phyloP scores from a whole-genome alignment of 2,113 vertebrate species.

The Onychorhynchus coronatus region DNA sequence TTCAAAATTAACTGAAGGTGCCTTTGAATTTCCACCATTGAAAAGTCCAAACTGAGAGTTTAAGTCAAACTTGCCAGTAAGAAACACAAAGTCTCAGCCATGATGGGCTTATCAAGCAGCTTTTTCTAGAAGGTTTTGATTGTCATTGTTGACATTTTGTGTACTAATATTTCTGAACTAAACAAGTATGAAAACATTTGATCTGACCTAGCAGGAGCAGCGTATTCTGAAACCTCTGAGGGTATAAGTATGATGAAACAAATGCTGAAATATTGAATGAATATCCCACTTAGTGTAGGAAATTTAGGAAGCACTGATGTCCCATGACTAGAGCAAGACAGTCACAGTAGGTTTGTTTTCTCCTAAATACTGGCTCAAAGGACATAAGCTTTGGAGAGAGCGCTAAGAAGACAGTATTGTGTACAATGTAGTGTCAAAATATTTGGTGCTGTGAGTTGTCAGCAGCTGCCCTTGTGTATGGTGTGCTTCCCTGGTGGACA shows the following conservation, averaged over 20 bases:
- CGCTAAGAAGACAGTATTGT: background rate
- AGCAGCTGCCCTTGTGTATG: background rate
- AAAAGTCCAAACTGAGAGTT: background rate
- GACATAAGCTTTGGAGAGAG: background rate
- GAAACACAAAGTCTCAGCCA: background rate
- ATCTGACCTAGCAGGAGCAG: background rate
- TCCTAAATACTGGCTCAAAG: background rate
- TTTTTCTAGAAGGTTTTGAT: background rate
- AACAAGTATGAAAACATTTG: background rate
- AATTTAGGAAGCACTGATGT: background rate
- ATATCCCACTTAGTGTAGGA: background rate
- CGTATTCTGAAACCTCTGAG: background rate
- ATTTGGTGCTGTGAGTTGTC: rapidly evolving
- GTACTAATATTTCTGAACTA: background rate
- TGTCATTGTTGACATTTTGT: background rate
- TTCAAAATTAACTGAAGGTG: background rate
- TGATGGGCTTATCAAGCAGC: background rate
- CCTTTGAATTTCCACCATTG: background rate
- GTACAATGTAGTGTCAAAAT: background rate
- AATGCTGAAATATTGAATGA: background rate
- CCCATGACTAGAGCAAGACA: background rate
- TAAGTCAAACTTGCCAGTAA: background rate
- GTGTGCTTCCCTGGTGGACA: background rate
- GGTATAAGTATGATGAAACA: background rate
- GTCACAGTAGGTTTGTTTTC: background rate